phyloP scores from a whole-genome alignment of 2,113 vertebrate species.

The Gymnocephalus cernua region DNA sequence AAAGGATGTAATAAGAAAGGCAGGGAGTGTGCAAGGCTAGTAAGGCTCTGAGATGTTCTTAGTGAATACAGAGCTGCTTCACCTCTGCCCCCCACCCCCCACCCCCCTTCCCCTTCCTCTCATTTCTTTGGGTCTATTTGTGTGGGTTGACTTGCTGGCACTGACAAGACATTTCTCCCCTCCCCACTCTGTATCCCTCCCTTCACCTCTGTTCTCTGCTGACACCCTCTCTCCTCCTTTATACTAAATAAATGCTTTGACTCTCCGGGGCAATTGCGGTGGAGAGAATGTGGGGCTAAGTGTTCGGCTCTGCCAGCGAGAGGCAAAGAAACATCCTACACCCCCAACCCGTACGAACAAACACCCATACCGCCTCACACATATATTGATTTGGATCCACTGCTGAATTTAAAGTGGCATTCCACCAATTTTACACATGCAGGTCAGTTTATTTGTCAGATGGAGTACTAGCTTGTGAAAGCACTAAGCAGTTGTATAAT shows the following conservation, averaged over 20 bases:
- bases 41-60: conserved; percentile 33
- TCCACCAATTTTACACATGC: neutral
- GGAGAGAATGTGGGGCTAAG: neutral
- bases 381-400: conserved; percentile 3
- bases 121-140: conserved; percentile 33
- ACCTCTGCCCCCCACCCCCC: conserved; percentile 2
- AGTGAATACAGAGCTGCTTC: conserved; percentile 43
- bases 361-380: neutral
- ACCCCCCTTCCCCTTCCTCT: conserved; percentile 5
- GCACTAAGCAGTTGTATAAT: neutral
- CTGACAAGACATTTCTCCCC: conserved; percentile 9
- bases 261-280: neutral
- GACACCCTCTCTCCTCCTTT: conserved; percentile 4
- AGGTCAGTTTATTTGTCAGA: neutral
- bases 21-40: neutral
- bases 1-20: conserved; percentile 46
- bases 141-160: conserved; percentile 20
- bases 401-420: neutral
- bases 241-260: neutral
- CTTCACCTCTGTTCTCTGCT: conserved; percentile 1
- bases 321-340: neutral
- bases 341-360: neutral
- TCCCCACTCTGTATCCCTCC: neutral
- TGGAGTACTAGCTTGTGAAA: neutral
- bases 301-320: conserved; percentile 5